A percentile compares a stretch with the other conserved stretches of the same genome.
Conservation (phyloP, 2,888 invertebrate species). For the Drosophila flavopinicola region DNA sequence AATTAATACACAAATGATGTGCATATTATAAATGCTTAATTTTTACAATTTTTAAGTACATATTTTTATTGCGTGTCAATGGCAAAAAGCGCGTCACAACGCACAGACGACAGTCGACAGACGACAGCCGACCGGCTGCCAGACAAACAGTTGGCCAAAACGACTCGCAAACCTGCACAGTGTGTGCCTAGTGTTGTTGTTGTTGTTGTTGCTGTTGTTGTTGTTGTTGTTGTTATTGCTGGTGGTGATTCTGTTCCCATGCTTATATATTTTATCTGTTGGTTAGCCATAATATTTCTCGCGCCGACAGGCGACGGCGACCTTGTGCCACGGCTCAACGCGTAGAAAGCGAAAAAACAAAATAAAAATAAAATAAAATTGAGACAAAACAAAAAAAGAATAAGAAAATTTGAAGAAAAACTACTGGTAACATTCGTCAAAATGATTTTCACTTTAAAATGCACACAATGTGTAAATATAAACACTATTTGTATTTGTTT, state of each 20-base stretch:
- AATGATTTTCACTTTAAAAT: conserved; percentile 47
- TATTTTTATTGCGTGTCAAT: conserved; percentile 82
- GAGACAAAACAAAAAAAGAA: conserved; percentile 11
- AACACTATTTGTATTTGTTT: conserved; percentile 31
- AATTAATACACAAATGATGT: conserved; percentile 36
- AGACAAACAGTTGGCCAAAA: conserved; percentile 58
- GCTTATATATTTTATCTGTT: conserved; percentile 66
- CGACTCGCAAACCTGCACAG: conserved; percentile 17
- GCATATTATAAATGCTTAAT: conserved; percentile 55
- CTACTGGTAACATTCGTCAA: conserved; percentile 55
- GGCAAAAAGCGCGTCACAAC: conserved; percentile 80
- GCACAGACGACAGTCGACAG: conserved; percentile 23
- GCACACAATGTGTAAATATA: conserved; percentile 39
- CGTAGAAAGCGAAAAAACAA: conserved; percentile 71
- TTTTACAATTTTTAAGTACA: conserved; percentile 61
- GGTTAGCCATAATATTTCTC: conserved; percentile 75
- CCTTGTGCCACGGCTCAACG: conserved; percentile 72
- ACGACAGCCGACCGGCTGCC: conserved; percentile 28
- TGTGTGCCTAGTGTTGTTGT: conserved; percentile 20
- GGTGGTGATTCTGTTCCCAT: conserved; percentile 19
- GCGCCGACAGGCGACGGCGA: conserved; percentile 75
- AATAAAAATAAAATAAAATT: conserved; percentile 17
- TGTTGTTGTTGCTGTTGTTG: conserved; percentile 31
- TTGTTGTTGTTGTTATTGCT: conserved; percentile 23
- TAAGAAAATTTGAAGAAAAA: conserved; percentile 24